Evolutionary conservation across 2,113 vertebrate genomes (phyloP).

Genomic region (Girardinichthys multiradiatus): DNA sequence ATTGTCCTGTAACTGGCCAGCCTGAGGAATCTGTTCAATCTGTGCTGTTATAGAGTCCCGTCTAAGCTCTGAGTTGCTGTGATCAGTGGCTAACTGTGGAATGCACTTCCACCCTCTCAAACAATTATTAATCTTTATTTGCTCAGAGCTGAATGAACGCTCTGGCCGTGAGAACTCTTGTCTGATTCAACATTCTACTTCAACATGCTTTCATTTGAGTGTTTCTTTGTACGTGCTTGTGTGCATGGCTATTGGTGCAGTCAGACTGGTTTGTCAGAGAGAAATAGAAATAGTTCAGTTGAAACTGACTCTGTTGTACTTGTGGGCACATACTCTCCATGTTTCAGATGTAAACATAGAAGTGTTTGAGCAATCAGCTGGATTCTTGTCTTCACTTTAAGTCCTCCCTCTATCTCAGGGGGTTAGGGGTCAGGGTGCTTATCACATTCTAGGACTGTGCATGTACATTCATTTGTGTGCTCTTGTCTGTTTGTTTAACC

Average conservation of each 20-base stretch:
- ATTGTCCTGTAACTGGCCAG: slow-evolving; percentile 5
- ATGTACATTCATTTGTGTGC: slow-evolving; percentile 33
- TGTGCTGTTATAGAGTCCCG: slow-evolving; percentile 7
- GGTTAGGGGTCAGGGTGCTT: slow-evolving; percentile 56
- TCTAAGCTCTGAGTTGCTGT: slow-evolving; percentile 32
- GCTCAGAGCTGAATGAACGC: slow-evolving; percentile 61
- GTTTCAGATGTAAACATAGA: slow-evolving; percentile 38
- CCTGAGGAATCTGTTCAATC: slow-evolving; percentile 8
- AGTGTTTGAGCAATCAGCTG: slow-evolving; percentile 43
- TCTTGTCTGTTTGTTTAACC: slow-evolving; percentile 42
- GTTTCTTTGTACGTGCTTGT: slow-evolving; percentile 10
- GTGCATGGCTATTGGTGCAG: slow-evolving; percentile 24
- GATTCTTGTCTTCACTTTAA: slow-evolving; percentile 54
- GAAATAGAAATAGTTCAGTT: slow-evolving; percentile 49
- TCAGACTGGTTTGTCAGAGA: slow-evolving; percentile 72
- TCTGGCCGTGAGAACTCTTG: slow-evolving; percentile 57
- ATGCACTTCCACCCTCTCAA: slow-evolving; percentile 65
- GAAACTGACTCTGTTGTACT: slow-evolving; percentile 59
- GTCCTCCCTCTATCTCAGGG: slow-evolving; percentile 44
- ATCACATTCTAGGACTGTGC: slow-evolving; percentile 56
- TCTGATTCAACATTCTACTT: slow-evolving; percentile 40
- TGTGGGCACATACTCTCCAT: slow-evolving; percentile 9
- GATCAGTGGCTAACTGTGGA: slow-evolving; percentile 56
- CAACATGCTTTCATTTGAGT: slow-evolving; percentile 10
- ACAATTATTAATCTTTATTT: slow-evolving; percentile 80